phyloP scores from a whole-genome alignment of 2,113 vertebrate species.

The Oncorhynchus tshawytscha region DNA sequence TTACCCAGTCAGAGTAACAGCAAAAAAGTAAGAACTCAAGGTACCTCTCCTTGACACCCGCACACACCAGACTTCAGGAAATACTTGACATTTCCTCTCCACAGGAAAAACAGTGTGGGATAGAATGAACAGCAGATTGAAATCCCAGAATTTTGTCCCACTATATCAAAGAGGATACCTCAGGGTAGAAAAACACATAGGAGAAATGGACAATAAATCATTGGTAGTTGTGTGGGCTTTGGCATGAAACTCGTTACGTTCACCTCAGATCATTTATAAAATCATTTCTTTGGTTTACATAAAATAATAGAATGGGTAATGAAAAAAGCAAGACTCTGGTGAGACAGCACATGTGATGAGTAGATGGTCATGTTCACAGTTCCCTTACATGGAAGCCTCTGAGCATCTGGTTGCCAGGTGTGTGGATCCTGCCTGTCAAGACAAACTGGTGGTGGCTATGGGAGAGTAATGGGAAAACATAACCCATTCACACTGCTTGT shows the following conservation, averaged over 20 bases:
- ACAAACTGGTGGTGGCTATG: neutral
- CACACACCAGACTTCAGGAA: constrained; percentile 1
- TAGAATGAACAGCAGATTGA: neutral
- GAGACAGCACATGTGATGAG: too few species aligned
- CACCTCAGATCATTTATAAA: too few species aligned
- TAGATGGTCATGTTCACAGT: too few species aligned
- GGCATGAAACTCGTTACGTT: too few species aligned
- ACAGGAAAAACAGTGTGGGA: neutral
- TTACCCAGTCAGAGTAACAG: neutral
- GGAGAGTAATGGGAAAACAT: neutral
- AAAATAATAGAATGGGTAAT: too few species aligned
- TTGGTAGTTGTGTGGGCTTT: too few species aligned
- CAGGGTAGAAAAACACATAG: neutral
- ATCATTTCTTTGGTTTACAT: too few species aligned
- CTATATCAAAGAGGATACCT: neutral
- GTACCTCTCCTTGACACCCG: neutral
- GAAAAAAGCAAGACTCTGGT: too few species aligned
- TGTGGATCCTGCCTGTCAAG: neutral
- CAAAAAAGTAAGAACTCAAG: neutral
- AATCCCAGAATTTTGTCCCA: neutral
- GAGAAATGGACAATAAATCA: neutral
- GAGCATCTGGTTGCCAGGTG: neutral
- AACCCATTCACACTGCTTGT: neutral
- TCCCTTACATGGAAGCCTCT: neutral
- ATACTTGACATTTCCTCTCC: constrained; percentile 3